Evolutionary conservation across 2,888 invertebrate species (phyloP), one percentile per base, ranked within the genome.

Genomic region (Hydriomena furcata): DNA sequence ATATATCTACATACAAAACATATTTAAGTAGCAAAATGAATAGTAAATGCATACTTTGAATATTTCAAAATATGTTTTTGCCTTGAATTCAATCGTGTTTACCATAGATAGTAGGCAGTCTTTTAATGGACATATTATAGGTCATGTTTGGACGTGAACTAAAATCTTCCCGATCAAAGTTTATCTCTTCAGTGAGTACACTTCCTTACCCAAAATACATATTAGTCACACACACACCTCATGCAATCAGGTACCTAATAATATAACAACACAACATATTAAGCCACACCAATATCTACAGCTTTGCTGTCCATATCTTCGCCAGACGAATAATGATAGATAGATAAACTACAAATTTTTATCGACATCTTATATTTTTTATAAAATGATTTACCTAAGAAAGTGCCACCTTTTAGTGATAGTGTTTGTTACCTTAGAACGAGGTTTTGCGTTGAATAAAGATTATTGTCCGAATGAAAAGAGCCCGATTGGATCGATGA

Each of bases 381-480:
- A 17, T 2, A 17, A 17, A 17, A 58, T 58, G 58, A 47, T 57
- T 23, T 38, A 45, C 38, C 52, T 47, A 10, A 45, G 36, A 17
- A 43, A 52, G 4, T 27, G 24, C 24, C 13, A 35, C 8, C 28
- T 50, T 20, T 12, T 52, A 37, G 41, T 42, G 8, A 5, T 55
- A 32, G 11, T 61, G 7, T 34, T 60, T 10, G 23, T 62, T 21
- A 30, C 34, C 8, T 2, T 56, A 5, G 58, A 37, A 3, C 31
- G 24, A 13, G 37, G 48, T 35, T 51, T 54, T 4, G 17, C 42
- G 11, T 11, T 46, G 6, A 52, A 46, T 28, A 36, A 45, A n/a
- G 63, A 59, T 11, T 48, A 65, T 35, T 78, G 76, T 42, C 73
- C 73, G 0, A 76, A 75, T 63, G 50, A 65, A 6, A 77, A 63